Conservation (phyloP, 2,113 vertebrate species). For the Boleophthalmus pectinirostris region DNA sequence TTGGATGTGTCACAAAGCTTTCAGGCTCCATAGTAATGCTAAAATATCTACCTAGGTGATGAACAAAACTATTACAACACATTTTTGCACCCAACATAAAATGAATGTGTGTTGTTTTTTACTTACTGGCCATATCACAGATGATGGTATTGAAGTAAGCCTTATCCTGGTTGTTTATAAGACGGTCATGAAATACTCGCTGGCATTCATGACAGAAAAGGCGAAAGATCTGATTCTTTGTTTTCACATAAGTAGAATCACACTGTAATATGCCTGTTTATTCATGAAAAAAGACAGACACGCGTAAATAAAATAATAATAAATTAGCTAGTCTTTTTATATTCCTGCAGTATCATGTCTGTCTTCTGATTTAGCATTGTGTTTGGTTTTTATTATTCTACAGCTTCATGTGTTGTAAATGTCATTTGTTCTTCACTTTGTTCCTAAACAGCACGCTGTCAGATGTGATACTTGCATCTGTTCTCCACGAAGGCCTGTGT, state of each 20-base stretch:
- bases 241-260: slow-evolving; percentile 76
- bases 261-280: slow-evolving; percentile 81
- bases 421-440: too few species aligned
- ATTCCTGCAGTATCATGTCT: not conserved
- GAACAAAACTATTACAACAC: not conserved
- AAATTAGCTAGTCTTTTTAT: too few species aligned
- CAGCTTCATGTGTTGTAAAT: not conserved
- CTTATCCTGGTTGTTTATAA: slow-evolving; percentile 86
- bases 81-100: not conserved
- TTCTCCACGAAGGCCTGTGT: not conserved
- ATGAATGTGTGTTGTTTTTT: not conserved
- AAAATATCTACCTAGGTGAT: slow-evolving; percentile 81
- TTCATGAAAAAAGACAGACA: not conserved
- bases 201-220: slow-evolving; percentile 86
- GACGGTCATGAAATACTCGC: slow-evolving; percentile 84
- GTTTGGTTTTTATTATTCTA: not conserved
- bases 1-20: slow-evolving; percentile 79
- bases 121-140: slow-evolving; percentile 84
- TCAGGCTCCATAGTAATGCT: slow-evolving; percentile 75
- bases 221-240: slow-evolving; percentile 83
- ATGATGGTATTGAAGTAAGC: slow-evolving; percentile 83
- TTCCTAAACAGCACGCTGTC: not conserved
- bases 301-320: not conserved
- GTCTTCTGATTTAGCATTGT: not conserved
- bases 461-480: not conserved